Conservation (phyloP, 1,140 invertebrate genomes). For the Brachionus rubens region DNA sequence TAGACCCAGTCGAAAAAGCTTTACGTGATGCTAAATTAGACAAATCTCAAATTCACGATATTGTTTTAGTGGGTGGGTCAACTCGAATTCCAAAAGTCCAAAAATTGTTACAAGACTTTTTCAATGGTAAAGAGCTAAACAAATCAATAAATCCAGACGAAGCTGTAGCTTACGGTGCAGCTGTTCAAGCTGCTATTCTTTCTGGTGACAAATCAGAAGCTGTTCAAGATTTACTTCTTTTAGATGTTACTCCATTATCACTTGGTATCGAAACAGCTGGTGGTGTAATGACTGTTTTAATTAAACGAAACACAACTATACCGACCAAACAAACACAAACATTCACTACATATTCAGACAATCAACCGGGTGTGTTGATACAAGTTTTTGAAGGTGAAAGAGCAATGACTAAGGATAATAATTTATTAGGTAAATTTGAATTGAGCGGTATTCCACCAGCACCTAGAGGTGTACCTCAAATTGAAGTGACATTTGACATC, state of each 20-base stretch:
- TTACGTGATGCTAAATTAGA: constrained; percentile 88
- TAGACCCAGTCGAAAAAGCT: constrained; percentile 92
- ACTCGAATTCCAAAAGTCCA: constrained; percentile 97
- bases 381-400: constrained; percentile 68
- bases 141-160: constrained; percentile 79
- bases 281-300: constrained; percentile 90
- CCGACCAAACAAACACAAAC: constrained; percentile 92
- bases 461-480: constrained; percentile 86
- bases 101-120: constrained; percentile 87
- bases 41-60: constrained; percentile 85
- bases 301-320: constrained; percentile 92
- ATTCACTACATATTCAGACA: constrained; percentile 93
- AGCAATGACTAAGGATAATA: constrained; percentile 69
- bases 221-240: constrained; percentile 80
- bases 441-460: constrained; percentile 89
- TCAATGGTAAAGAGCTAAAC: constrained; percentile 93
- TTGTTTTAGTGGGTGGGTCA: constrained; percentile 95
- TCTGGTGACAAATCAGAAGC: constrained; percentile 89
- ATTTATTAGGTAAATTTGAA: constrained; percentile 87
- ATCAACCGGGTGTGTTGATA: constrained; percentile 82
- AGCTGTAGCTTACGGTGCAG: constrained; percentile 76
- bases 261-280: constrained; percentile 95
- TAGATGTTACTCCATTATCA: constrained; percentile 89
- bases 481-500: constrained; percentile 67
- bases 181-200: constrained; percentile 77